Evolutionary conservation across 1,140 invertebrate species (phyloP), one percentile per base, ranked within the genome.

Genomic region (Caenorhabditis inopinata): DNA sequence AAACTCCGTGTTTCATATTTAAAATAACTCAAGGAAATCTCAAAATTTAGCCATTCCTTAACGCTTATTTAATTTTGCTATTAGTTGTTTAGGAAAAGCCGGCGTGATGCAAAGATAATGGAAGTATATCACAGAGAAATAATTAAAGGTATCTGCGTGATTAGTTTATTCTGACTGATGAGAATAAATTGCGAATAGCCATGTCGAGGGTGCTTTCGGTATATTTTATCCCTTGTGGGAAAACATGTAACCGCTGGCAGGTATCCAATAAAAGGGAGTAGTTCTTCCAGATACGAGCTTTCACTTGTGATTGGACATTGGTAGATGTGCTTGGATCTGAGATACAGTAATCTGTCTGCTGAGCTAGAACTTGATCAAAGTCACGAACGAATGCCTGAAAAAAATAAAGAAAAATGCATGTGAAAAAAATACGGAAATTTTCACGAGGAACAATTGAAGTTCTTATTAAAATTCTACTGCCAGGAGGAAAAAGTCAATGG

Each of bases 381-480:
- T 82, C 81, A 1, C 81, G 78, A 25, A 73, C 45, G 47, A 82
- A 82, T 5, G 38, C 75, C 81, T 82, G 51, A 49, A 81, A 53
- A 42, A 75, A 32, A 73, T 0, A 11, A 1, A 11, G 11, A 21
- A 53, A 1, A 0, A 0, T 9, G 11, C 18, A 9, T 53, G 29
- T 11, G 29, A 25, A 23, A 14, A 73, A 7, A 32, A 35, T 29
- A 7, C 14, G 5, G 6, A 14, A 73, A 7, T 18, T n/a, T 42
- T 42, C 38, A 14, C 16, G 62, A 73, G 21, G 32, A 27, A 73
- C 16, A 73, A 42, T n/a, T n/a, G n/a, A n/a, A n/a, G n/a, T n/a
- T n/a, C n/a, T n/a, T n/a, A n/a, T n/a, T n/a, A n/a, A n/a, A n/a
- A n/a, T n/a, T n/a, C n/a, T n/a, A n/a, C n/a, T n/a, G n/a, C n/a